phyloP scores from a whole-genome alignment of 2,888 invertebrate species.

The Cheilosia pagana region DNA sequence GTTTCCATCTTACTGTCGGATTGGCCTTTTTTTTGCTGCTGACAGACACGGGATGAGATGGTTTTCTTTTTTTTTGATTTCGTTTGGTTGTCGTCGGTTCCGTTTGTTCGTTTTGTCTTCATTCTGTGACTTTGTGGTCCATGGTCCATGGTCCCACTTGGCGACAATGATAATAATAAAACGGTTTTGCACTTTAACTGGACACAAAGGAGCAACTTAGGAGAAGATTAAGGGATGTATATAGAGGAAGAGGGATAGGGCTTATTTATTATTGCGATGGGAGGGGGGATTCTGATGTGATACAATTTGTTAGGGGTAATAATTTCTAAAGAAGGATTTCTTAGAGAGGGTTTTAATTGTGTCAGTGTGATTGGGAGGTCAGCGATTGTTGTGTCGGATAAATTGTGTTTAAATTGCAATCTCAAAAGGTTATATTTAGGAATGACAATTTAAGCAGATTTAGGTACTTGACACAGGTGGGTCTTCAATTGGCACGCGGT shows the following conservation, averaged over 20 bases:
- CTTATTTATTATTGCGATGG: slow-evolving; percentile 9
- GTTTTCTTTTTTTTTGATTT: slow-evolving; percentile 12
- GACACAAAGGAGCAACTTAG: slow-evolving; percentile 75
- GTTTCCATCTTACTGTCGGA: slow-evolving; percentile 38
- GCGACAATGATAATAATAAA: slow-evolving; percentile 74
- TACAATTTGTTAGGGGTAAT: slow-evolving; percentile 61
- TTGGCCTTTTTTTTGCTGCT: slow-evolving; percentile 33
- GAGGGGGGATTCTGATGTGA: slow-evolving; percentile 18
- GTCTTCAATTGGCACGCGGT: neutral
- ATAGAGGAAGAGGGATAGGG: slow-evolving; percentile 43
- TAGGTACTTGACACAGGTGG: slow-evolving; percentile 16
- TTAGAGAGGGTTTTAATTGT: slow-evolving; percentile 54
- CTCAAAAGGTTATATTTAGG: slow-evolving; percentile 4
- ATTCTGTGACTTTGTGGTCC: slow-evolving; percentile 61
- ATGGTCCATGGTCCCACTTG: slow-evolving; percentile 70
- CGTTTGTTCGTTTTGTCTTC: slow-evolving; percentile 42
- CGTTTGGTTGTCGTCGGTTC: slow-evolving; percentile 17
- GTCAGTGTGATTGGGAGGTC: slow-evolving; percentile 3
- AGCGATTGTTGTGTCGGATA: slow-evolving; percentile 29
- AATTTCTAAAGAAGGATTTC: slow-evolving; percentile 59
- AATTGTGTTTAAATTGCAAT: slow-evolving; percentile 27
- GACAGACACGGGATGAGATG: slow-evolving; percentile 18
- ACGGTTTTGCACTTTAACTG: slow-evolving; percentile 75
- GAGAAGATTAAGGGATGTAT: slow-evolving; percentile 72
- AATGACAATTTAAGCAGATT: slow-evolving; percentile 18